Evolutionary conservation across 2,888 invertebrate species (phyloP).

Genomic region (Eristalis pertinax): DNA sequence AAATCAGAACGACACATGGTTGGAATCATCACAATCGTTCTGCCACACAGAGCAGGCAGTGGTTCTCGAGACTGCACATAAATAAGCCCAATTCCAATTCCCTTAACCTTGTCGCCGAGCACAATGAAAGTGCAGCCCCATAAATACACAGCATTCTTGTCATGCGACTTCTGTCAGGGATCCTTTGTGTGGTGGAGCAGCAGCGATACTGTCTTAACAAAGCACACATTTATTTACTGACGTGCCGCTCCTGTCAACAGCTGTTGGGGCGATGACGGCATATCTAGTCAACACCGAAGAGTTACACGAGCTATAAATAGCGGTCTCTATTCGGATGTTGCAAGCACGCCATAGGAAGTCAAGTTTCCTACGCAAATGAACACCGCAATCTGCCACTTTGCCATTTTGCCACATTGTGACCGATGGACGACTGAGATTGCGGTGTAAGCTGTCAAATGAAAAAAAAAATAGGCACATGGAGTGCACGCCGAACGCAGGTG

Average conservation of each 20-base stretch:
- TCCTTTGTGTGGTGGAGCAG: conserved; percentile 32
- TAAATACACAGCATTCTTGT: conserved; percentile 5
- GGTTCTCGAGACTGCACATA: conserved; percentile 19
- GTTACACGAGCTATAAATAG: conserved; percentile 42
- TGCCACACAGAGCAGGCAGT: conserved; percentile 28
- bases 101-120: conserved; percentile 54
- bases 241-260: conserved; percentile 21
- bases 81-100: conserved; percentile 11
- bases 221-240: conserved; percentile 9
- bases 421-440: background rate
- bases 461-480: conserved; percentile 19
- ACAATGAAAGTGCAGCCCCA: conserved; percentile 13
- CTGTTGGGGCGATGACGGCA: background rate
- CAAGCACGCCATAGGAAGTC: background rate
- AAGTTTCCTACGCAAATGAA: conserved; percentile 12
- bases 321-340: background rate
- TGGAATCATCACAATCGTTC: conserved; percentile 25
- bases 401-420: background rate
- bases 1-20: conserved; percentile 49
- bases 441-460: conserved; percentile 8
- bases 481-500: conserved; percentile 19
- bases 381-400: background rate
- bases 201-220: conserved; percentile 16
- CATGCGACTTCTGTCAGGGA: conserved; percentile 4
- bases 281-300: conserved; percentile 18